Base-by-base conservation (phyloP, 2,888 invertebrate species). In the Leucania comma region DNA sequence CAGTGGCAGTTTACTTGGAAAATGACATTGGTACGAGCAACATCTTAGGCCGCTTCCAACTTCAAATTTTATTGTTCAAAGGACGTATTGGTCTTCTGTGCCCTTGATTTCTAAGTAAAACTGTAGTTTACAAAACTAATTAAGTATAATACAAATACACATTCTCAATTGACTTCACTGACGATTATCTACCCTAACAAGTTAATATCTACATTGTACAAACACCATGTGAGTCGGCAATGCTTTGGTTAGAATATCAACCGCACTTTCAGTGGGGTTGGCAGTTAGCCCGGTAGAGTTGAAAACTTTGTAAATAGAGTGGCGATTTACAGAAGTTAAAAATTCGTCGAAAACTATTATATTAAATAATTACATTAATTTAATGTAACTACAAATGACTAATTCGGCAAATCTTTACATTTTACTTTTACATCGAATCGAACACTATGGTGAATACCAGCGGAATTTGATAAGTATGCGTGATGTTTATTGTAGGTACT, bases 351-450 rank as follows among this genome's bases (percentile, higher is more conserved):
- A 93, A 94, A 92, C 91, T 92, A 91, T 91, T 75, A 77, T 74
- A 81, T 75, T 81, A 81, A 85, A 79, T 88, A 83, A 84, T 79
- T 83, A 83, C 78, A 89, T 86, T 84, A 82, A 86, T 77, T 84
- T 90, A 89, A 88, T 90, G 89, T 85, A 90, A 89, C 93, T 93
- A 93, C 92, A 92, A 92, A 92, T 93, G 90, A 93, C 93, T 95
- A 95, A 95, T 95, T 95, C 95, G 95, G 95, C 92, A 93, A 91
- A 92, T 92, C 84, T 91, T 93, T 90, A 89, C 86, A 89, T 90
- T 89, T 88, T 90, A 89, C 83, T 91, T 91, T 89, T 90, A 91
- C 90, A 92, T 88, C 91, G 92, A 84, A 76, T 86, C 82, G 86
- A 95, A 94, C 94, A 95, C 94, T 93, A 94, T 92, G 90, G 89